Percentiles rank a stretch among this genome's conserved stretches.
These are phyloP conservation scores for Aphelinus atriplicis DNA, from an alignment of 1,140 invertebrate genomes.

Conservation along the genomic window DNA sequence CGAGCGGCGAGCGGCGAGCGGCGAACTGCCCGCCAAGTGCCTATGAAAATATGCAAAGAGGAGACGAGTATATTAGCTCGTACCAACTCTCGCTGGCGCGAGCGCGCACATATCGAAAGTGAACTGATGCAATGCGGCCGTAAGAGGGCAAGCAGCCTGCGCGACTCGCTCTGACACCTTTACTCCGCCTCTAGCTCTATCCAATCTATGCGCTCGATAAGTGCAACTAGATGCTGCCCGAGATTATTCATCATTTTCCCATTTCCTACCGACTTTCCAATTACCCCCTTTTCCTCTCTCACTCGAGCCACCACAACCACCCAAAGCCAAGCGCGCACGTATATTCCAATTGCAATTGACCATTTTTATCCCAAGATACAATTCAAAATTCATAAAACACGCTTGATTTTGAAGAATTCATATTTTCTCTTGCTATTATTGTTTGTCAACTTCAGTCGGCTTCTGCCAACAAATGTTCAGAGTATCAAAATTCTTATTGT, in stretches of 20 bases:
- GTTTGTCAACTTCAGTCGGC: too few relatives aligned
- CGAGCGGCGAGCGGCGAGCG: too few relatives aligned
- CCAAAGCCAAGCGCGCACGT: too few relatives aligned
- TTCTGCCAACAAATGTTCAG: too few relatives aligned
- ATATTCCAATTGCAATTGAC: too few relatives aligned
- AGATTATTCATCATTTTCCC: neutral
- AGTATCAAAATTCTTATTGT: too few relatives aligned
- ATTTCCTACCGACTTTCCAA: too few relatives aligned
- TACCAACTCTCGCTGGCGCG: neutral
- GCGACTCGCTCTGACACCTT: conserved; percentile 6
- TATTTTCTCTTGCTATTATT: neutral
- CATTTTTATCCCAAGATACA: too few relatives aligned
- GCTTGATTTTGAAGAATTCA: neutral
- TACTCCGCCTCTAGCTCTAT: neutral
- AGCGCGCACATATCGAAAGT: neutral
- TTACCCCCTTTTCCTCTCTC: neutral
- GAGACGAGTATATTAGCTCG: neutral
- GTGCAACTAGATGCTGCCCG: neutral
- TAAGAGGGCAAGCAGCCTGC: conserved; percentile 6
- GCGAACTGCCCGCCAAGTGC: neutral
- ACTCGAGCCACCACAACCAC: too few relatives aligned
- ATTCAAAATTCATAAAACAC: too few relatives aligned
- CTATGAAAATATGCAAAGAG: conserved; percentile 28
- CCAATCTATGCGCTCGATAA: neutral
- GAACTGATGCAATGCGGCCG: conserved; percentile 13